A percentile compares a stretch with the other conserved stretches of the same genome.
phyloP scores from a whole-genome alignment of 2,888 invertebrate species.

The Willowsia nigromaculata region DNA sequence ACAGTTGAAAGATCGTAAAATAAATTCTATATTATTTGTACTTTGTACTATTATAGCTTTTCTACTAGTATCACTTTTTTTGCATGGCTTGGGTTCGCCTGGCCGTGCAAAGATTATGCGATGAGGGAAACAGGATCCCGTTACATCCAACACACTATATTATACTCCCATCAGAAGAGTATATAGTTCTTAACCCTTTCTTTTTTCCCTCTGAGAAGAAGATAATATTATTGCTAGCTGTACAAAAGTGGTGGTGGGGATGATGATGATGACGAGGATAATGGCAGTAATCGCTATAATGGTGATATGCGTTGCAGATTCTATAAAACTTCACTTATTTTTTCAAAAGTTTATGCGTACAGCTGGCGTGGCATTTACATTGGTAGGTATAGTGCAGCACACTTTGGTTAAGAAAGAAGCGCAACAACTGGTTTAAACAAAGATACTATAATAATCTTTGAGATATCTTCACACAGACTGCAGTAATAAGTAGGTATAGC shows the following conservation, averaged over 20 bases:
- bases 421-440: constrained; percentile 36
- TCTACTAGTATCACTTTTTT: not conserved
- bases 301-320: constrained; percentile 26
- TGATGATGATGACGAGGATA: not conserved
- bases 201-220: constrained; percentile 32
- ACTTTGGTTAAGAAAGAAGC: not conserved
- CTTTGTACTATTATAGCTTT: not conserved
- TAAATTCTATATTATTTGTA: too few relatives aligned
- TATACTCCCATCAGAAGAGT: not conserved
- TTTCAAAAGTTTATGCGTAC: too few relatives aligned
- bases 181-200: not conserved
- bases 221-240: not conserved
- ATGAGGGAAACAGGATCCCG: constrained; percentile 74
- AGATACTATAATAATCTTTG: not conserved
- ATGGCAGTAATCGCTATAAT: not conserved
- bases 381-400: too few relatives aligned
- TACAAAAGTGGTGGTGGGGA: not conserved
- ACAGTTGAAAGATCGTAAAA: too few relatives aligned
- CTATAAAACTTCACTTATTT: too few relatives aligned
- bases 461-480: not conserved
- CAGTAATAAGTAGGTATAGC: not conserved
- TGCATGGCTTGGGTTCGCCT: not conserved
- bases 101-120: constrained; percentile 70
- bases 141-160: constrained; percentile 44
- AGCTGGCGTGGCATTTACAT: too few relatives aligned